Conservation (phyloP, 2,888 invertebrate genomes). For the Esperia sulphurella region DNA sequence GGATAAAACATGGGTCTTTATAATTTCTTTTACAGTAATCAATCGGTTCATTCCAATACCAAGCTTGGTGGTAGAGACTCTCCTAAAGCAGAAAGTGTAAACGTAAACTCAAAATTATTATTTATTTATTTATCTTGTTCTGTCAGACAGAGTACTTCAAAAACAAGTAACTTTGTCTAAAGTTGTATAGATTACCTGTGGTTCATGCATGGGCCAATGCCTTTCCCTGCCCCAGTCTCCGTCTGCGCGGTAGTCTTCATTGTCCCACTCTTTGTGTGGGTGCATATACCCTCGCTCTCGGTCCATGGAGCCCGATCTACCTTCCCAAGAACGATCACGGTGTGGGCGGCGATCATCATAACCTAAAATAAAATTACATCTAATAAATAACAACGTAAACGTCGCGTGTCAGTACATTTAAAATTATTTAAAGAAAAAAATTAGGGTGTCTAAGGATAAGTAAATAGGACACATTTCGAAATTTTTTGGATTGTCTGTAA, state of each 20-base stretch:
- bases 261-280: constrained; percentile 74
- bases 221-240: constrained; percentile 73
- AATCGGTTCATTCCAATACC: constrained; percentile 65
- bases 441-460: too few species aligned
- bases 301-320: constrained; percentile 68
- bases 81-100: constrained; percentile 43
- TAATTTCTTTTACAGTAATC: constrained; percentile 60
- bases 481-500: too few species aligned
- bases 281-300: constrained; percentile 70
- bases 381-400: constrained; percentile 7
- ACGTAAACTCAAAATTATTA: constrained; percentile 1
- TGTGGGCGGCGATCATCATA: constrained; percentile 73
- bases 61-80: constrained; percentile 53
- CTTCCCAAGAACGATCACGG: constrained; percentile 79
- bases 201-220: constrained; percentile 70
- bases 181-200: constrained; percentile 45
- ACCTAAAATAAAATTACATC: constrained; percentile 28
- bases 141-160: too few species aligned
- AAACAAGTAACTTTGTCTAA: too few species aligned
- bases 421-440: too few species aligned
- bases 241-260: constrained; percentile 75
- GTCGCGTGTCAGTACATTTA: too few species aligned
- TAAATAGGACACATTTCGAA: too few species aligned
- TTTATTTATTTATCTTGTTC: background rate
- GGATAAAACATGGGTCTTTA: constrained; percentile 60